Evolutionary conservation across 2,113 vertebrate species (phyloP).

Genomic region (Strigops habroptila): DNA sequence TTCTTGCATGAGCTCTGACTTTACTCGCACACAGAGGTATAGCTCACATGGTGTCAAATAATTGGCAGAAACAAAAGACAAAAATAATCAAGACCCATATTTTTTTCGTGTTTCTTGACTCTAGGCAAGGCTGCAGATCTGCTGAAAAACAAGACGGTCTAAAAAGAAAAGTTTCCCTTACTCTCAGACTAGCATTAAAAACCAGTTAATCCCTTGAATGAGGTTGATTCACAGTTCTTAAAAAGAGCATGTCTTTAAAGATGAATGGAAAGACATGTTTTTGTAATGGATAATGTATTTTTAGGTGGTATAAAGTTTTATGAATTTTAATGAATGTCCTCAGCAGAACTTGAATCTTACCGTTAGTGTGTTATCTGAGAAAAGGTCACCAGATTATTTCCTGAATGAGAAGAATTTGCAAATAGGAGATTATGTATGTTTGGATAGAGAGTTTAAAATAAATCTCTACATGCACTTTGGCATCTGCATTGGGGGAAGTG

Average conservation of each 20-base stretch:
- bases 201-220: not conserved
- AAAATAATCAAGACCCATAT: not conserved
- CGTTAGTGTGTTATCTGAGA: not conserved
- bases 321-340: not conserved
- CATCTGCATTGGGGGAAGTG: not conserved
- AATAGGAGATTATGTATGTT: not conserved
- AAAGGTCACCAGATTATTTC: not conserved
- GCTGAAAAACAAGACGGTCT: not conserved
- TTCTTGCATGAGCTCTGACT: not conserved
- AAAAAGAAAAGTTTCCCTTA: not conserved
- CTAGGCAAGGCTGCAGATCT: not conserved
- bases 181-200: not conserved
- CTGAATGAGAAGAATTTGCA: not conserved
- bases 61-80: not conserved
- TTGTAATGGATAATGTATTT: not conserved
- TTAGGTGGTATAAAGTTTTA: not conserved
- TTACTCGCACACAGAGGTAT: not conserved
- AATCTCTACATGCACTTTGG: rapidly evolving
- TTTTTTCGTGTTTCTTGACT: not conserved
- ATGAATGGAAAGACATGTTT: not conserved
- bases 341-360: not conserved
- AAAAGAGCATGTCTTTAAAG: not conserved
- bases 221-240: not conserved
- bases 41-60: not conserved
- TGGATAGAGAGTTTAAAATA: not conserved